Base-by-base conservation (phyloP, 2,888 invertebrate species). In the Drosophila lutescens region DNA sequence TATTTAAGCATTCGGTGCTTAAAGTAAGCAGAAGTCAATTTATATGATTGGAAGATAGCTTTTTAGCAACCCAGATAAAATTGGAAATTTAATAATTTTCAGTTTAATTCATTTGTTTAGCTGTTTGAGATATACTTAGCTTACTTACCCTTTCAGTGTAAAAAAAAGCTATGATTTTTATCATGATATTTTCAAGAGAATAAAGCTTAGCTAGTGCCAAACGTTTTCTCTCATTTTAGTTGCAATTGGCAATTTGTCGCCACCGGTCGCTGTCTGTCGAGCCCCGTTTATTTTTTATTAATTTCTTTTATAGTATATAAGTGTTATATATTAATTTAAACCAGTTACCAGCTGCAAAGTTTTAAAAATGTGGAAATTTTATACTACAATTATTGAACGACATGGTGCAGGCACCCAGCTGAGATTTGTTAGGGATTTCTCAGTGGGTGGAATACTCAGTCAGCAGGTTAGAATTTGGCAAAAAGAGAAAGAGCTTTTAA, bases 381-480 rank as follows among this genome's bases (percentile, higher is more conserved):
- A 26, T 10, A 34, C n/a, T 9, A n/a, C 34, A n/a, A 36, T 13
- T 12, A 40, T 6, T 1, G 10, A 9, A 10, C 9, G 12, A 7
- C 13, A 34, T 15, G 40, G 13, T 30, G 9, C 32, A 9, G 40
- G 8, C 2, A 43, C 62, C 44, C 83, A 87, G 80, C 63, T 82
- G 77, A 49, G 44, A 49, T 17, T 26, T 23, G 59, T 36, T 7
- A 62, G 88, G 20, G 26, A 20, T 4, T 40, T 77, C 0, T 68
- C 69, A 12, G 30, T 59, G 26, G 23, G 58, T 44, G 61, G 23
- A n/a, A 23, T 26, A 46, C 50, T 58, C 4, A 30, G 30, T 62
- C 81, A 81, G 83, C 88, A 88, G 82, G 88, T 86, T 63, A 86
- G 61, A 20, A 46, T 46, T 53, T 15, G 40, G 49, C n/a, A n/a